Conservation (phyloP, 2,888 invertebrate genomes). For the Pasiphila rectangulata region DNA sequence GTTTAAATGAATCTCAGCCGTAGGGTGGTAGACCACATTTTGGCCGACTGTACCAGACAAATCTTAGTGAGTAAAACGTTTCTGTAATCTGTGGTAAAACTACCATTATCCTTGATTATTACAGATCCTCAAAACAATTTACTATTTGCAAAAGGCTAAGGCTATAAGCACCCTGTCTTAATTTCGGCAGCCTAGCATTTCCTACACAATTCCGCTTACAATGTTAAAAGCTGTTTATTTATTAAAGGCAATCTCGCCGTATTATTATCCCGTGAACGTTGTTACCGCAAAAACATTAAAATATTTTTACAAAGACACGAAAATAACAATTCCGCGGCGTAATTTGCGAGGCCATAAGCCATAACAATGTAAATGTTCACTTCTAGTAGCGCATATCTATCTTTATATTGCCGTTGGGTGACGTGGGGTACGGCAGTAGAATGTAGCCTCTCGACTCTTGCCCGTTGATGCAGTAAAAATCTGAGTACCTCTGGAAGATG, state of each 20-base stretch:
- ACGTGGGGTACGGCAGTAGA: no score
- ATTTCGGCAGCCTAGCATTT: slow-evolving; percentile 2
- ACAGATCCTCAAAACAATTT: no score
- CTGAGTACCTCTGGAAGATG: no score
- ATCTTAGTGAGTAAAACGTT: no score
- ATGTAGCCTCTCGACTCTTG: no score
- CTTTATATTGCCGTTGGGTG: no score
- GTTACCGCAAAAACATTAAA: slow-evolving; percentile 54
- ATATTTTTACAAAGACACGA: slow-evolving; percentile 59
- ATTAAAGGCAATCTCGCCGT: slow-evolving; percentile 60
- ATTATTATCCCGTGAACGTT: slow-evolving; percentile 58
- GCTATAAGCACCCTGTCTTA: background rate
- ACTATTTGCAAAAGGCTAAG: background rate
- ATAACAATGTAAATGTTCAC: background rate
- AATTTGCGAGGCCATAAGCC: slow-evolving; percentile 65
- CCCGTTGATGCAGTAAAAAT: no score
- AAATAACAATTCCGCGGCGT: slow-evolving; percentile 73
- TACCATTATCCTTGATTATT: no score
- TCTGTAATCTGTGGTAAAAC: no score
- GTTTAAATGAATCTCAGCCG: no score
- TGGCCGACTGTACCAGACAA: no score
- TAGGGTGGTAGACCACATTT: no score
- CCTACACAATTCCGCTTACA: background rate
- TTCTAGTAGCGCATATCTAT: background rate
- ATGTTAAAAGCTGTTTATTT: slow-evolving; percentile 55